Evolutionary conservation across 2,888 invertebrate genomes (phyloP).

Genomic region (Cryptocheilus praepositus): DNA sequence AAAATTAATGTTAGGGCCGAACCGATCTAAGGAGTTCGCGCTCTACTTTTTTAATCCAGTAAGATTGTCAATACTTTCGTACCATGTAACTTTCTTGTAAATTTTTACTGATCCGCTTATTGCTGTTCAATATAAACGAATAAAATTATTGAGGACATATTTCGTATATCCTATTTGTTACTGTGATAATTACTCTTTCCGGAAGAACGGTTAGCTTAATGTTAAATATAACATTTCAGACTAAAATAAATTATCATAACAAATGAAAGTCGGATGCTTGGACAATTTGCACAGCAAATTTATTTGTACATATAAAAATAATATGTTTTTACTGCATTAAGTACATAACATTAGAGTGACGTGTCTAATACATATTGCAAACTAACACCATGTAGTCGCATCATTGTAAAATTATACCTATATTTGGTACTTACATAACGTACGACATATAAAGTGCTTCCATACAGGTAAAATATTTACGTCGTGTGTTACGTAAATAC

Average conservation of each 20-base stretch:
- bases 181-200: background rate
- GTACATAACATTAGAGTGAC: constrained; percentile 12
- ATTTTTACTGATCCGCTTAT: constrained; percentile 21
- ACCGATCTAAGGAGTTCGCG: constrained; percentile 9
- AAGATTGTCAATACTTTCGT: constrained; percentile 17
- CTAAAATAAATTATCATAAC: background rate
- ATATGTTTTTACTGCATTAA: background rate
- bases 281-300: background rate
- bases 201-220: too few species aligned
- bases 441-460: too few species aligned
- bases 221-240: background rate
- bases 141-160: constrained; percentile 15
- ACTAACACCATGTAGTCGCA: background rate
- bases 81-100: constrained; percentile 29
- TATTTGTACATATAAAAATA: constrained; percentile 1
- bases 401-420: too few species aligned
- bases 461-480: too few species aligned
- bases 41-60: constrained; percentile 16
- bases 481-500: too few species aligned
- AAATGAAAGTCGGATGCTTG: background rate
- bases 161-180: constrained; percentile 2
- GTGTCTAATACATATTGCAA: too few species aligned
- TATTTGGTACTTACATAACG: too few species aligned
- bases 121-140: constrained; percentile 26
- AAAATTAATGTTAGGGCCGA: constrained; percentile 9